phyloP scores from a whole-genome alignment of 2,888 invertebrate genomes.

The Petrolisthes manimaculis region DNA sequence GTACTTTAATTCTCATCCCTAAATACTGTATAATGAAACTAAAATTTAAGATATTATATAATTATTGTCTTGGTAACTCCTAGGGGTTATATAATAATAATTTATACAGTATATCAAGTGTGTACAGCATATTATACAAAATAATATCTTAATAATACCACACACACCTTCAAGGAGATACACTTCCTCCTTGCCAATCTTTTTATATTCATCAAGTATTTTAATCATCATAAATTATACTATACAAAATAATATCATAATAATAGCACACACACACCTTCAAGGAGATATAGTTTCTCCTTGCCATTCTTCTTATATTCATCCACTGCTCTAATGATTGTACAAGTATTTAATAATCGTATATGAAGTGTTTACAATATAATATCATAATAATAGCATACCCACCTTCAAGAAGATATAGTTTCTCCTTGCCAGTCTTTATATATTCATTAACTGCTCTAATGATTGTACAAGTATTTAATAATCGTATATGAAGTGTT shows the following conservation, averaged over 20 bases:
- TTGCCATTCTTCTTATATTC: not conserved
- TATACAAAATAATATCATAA: not conserved
- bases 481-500: not conserved
- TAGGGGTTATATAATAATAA: not conserved
- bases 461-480: too few relatives aligned
- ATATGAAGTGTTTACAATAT: not conserved
- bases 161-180: too few relatives aligned
- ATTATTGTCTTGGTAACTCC: not conserved
- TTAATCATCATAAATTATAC: not conserved
- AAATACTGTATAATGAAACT: not conserved
- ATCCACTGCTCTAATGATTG: not conserved
- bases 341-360: conserved; percentile 12
- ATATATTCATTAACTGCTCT: conserved; percentile 22
- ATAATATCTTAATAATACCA: not conserved
- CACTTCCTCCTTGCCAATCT: too few relatives aligned
- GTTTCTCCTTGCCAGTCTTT: not conserved
- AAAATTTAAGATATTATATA: not conserved
- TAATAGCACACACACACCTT: not conserved
- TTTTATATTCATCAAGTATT: not conserved
- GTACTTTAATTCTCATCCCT: not conserved
- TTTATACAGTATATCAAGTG: not conserved
- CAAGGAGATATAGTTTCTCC: too few relatives aligned
- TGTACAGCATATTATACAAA: not conserved
- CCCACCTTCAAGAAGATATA: conserved; percentile 28
- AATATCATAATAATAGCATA: not conserved